Conservation (phyloP, 2,888 invertebrate genomes). For the Eilema sororculum region DNA sequence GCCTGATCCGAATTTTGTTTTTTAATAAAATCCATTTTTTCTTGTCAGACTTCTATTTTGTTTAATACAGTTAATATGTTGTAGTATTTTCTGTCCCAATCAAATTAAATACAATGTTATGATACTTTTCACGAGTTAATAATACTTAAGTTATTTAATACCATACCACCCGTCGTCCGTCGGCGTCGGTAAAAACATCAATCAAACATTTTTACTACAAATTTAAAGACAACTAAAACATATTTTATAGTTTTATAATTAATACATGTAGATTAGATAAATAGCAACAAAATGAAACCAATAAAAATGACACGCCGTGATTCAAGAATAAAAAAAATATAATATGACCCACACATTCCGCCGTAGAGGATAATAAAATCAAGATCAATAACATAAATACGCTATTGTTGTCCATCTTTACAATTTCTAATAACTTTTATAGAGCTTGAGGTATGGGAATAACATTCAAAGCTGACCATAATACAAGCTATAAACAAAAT, state of each 20-base stretch:
- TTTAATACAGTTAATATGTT: too few relatives aligned
- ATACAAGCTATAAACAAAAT: conserved; percentile 87
- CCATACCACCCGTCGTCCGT: conserved; percentile 31
- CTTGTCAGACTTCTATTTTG: too few relatives aligned
- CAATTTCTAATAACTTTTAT: conserved; percentile 81
- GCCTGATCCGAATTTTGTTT: too few relatives aligned
- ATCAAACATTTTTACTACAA: conserved; percentile 32
- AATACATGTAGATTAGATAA: conserved; percentile 50
- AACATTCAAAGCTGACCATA: conserved; percentile 83
- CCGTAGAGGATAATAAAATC: conserved; percentile 71
- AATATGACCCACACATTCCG: conserved; percentile 52
- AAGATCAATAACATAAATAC: conserved; percentile 81
- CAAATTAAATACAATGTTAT: background rate
- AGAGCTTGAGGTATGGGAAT: conserved; percentile 80
- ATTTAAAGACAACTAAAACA: conserved; percentile 41
- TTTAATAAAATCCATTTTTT: too few relatives aligned
- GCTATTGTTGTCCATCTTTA: conserved; percentile 79
- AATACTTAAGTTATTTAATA: background rate
- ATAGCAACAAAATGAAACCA: conserved; percentile 42
- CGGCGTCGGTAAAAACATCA: conserved; percentile 48
- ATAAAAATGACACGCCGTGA: conserved; percentile 51
- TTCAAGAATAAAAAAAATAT: conserved; percentile 52
- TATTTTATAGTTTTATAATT: conserved; percentile 54
- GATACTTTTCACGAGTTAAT: background rate
- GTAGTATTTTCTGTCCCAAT: too few relatives aligned